Evolutionary conservation across 64 coral and sea anemone species (phyloP).

Genomic region (Trachythela sp.): DNA sequence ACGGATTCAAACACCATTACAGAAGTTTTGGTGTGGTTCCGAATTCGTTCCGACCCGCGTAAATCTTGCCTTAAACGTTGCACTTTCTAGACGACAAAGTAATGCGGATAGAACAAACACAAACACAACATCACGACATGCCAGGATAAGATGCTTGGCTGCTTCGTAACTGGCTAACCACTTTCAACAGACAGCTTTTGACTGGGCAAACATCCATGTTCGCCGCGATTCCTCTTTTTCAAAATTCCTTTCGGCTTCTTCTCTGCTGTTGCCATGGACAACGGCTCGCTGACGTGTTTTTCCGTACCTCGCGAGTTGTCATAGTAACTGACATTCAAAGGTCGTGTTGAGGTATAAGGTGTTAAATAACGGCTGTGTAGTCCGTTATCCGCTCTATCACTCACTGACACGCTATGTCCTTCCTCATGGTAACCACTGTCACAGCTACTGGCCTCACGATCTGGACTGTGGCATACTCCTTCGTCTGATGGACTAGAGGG

Average conservation of each 20-base stretch:
- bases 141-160: too few relatives aligned
- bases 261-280: not conserved
- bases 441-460: conserved; percentile 10
- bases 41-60: too few relatives aligned
- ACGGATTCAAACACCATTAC: too few relatives aligned
- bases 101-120: too few relatives aligned
- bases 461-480: not conserved
- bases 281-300: not conserved
- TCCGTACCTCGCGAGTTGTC: too few relatives aligned
- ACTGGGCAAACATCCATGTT: not conserved
- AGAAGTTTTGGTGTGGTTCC: too few relatives aligned
- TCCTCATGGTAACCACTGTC: conserved; percentile 8
- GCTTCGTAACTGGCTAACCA: not conserved
- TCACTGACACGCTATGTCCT: not conserved
- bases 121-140: too few relatives aligned
- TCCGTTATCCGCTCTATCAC: not conserved
- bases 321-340: too few relatives aligned
- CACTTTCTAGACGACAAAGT: too few relatives aligned
- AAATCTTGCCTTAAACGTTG: too few relatives aligned
- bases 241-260: not conserved
- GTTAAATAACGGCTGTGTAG: not conserved
- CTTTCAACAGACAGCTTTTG: not conserved
- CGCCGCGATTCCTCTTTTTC: not conserved
- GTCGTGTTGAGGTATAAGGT: not conserved
- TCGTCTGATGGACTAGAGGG: not conserved